phyloP scores from a whole-genome alignment of 2,888 invertebrate species.

The Blomia tropicalis region DNA sequence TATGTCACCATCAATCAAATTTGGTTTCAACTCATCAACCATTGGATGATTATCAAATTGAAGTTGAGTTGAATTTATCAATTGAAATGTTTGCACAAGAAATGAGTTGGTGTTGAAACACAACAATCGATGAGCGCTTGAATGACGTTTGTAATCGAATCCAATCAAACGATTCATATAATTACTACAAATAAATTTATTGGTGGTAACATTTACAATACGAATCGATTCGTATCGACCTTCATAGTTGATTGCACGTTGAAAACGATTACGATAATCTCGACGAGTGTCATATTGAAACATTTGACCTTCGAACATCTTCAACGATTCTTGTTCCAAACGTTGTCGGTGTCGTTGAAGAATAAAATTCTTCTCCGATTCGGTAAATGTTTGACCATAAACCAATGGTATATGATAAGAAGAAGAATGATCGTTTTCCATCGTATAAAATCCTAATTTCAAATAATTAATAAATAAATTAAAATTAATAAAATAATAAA shows the following conservation, averaged over 20 bases:
- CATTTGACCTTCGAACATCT: background rate
- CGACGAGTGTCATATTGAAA: background rate
- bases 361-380: background rate
- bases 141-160: conserved; percentile 5
- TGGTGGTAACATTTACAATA: background rate
- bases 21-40: background rate
- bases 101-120: background rate
- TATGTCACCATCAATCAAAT: background rate
- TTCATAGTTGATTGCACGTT: background rate
- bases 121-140: background rate
- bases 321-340: background rate
- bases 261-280: background rate
- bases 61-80: background rate
- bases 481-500: no score
- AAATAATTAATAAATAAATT: no score
- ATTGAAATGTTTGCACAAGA: background rate
- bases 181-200: background rate
- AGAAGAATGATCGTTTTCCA: no score
- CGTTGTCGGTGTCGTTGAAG: background rate
- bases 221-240: background rate
- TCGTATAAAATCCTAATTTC: no score
- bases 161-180: background rate
- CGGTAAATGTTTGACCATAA: conserved; percentile 12
- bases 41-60: no score
- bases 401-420: no score